Percentiles rank a stretch among this genome's conserved stretches.
Conservation (phyloP, 2,113 vertebrate genomes). For the Podarcis muralis region DNA sequence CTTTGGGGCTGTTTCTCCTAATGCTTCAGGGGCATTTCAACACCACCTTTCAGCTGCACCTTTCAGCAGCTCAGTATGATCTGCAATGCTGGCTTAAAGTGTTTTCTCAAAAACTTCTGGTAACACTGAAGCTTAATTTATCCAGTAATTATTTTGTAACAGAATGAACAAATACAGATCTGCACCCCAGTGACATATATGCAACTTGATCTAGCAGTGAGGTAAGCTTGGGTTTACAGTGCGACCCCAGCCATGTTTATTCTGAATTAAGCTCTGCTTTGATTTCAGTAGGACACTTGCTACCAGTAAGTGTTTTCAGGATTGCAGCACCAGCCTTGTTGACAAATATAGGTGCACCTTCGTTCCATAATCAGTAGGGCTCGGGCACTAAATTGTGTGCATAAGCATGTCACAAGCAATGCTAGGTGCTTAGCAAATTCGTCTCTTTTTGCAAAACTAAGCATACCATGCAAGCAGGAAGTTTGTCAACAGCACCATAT, state of each 20-base stretch:
- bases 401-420: neutral
- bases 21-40: neutral
- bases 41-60: neutral
- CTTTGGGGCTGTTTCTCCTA: conserved; percentile 5
- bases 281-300: neutral
- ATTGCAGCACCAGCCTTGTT: neutral
- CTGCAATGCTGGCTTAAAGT: neutral
- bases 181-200: neutral
- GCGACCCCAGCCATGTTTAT: neutral
- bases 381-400: neutral
- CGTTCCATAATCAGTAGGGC: neutral
- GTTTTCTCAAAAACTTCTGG: neutral
- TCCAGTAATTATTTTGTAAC: neutral
- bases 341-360: neutral
- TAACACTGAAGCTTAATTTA: neutral
- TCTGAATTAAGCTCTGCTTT: neutral
- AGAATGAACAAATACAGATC: neutral
- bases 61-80: conserved; percentile 1
- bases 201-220: neutral
- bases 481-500: neutral
- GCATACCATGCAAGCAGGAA: neutral
- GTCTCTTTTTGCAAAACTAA: too few relatives aligned
- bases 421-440: neutral
- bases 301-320: neutral
- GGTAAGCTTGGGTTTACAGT: neutral